These are phyloP conservation scores for Microplitis mediator DNA, from an alignment of 1,140 invertebrate genomes.

Conservation along the genomic window DNA sequence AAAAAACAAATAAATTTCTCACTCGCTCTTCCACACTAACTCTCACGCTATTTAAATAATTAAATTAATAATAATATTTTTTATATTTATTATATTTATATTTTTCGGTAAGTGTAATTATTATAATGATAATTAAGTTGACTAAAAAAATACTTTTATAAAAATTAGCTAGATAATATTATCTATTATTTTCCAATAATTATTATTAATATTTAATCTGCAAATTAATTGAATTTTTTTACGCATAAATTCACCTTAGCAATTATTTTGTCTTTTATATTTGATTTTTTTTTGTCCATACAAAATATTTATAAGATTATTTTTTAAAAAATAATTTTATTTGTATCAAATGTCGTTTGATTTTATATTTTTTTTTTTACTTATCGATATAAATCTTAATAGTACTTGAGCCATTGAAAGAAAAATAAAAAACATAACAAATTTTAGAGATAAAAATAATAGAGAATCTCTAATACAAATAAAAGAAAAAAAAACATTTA, in stretches of 20 bases:
- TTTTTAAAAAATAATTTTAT: neutral
- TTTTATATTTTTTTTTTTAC: neutral
- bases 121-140: neutral
- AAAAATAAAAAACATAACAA: neutral
- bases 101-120: neutral
- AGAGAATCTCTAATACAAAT: too few relatives aligned
- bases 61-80: neutral
- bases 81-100: neutral
- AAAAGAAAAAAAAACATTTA: too few relatives aligned
- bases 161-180: too few relatives aligned
- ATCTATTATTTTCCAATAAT: neutral
- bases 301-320: neutral
- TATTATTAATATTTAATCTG: conserved; percentile 6
- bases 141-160: conserved; percentile 33
- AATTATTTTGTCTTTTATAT: conserved; percentile 52
- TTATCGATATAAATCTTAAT: neutral
- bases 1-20: neutral
- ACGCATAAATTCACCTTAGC: conserved; percentile 42
- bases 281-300: neutral
- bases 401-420: neutral
- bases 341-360: neutral
- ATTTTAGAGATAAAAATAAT: neutral
- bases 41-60: neutral
- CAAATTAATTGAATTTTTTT: neutral
- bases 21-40: neutral